A percentile compares a stretch with the other conserved stretches of the same genome.
Conservation (phyloP, 2,113 vertebrate species). For the Anser brachyrhynchus region DNA sequence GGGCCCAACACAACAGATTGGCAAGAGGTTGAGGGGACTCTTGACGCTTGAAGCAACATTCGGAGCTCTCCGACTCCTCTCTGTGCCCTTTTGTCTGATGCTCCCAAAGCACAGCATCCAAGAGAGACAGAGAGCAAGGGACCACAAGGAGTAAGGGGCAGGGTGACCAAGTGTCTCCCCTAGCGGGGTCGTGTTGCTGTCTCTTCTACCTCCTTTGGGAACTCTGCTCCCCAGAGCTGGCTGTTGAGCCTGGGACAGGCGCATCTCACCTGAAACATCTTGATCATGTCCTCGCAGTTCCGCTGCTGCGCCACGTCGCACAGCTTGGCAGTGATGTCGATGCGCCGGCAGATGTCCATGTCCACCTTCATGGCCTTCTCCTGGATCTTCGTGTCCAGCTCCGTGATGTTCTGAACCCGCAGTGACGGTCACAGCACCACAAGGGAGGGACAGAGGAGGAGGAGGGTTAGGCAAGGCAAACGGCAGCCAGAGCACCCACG, state of each 20-base stretch:
- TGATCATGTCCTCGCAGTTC: constrained; percentile 95
- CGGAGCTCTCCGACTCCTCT: constrained; percentile 29
- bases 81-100: not conserved
- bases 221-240: constrained; percentile 9
- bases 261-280: constrained; percentile 91
- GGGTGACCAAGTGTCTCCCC: not conserved
- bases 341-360: constrained; percentile 98
- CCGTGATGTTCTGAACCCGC: constrained; percentile 86
- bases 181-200: not conserved
- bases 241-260: not conserved
- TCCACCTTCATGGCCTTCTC: constrained; percentile 99
- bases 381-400: constrained; percentile 97
- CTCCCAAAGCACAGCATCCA: not conserved
- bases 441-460: not conserved
- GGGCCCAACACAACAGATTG: not conserved
- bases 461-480: not conserved
- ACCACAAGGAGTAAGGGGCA: not conserved
- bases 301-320: constrained; percentile 97
- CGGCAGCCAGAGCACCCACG: fast-evolving
- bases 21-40: not conserved
- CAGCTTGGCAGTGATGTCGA: constrained; percentile 95
- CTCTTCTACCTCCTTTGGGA: constrained; percentile 22
- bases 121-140: not conserved
- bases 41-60: not conserved
- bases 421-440: fast-evolving